These are phyloP conservation scores for Hesperia comma DNA, from an alignment of 2,888 invertebrate species.

Conservation along the genomic window DNA sequence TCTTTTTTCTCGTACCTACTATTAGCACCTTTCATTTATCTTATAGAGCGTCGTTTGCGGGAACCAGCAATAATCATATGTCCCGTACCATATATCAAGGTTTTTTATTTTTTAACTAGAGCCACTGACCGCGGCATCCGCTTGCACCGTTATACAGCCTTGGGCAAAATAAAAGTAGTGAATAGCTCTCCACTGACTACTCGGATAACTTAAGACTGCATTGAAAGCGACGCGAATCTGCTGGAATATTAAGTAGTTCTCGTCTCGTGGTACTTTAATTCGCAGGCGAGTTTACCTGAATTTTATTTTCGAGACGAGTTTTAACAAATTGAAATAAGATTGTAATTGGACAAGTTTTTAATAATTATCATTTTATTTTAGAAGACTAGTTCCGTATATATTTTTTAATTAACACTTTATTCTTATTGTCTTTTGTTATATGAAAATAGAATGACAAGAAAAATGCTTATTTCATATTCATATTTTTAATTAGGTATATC, in stretches of 20 bases:
- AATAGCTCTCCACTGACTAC: slow-evolving; percentile 19
- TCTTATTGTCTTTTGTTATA: too few relatives aligned
- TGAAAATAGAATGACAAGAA: too few relatives aligned
- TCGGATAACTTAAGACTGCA: slow-evolving; percentile 3
- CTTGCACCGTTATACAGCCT: slow-evolving; percentile 34
- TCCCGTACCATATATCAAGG: slow-evolving; percentile 33
- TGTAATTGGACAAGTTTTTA: too few relatives aligned
- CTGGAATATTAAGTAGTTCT: slow-evolving; percentile 3
- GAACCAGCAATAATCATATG: slow-evolving; percentile 35
- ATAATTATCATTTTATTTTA: too few relatives aligned
- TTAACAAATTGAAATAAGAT: too few relatives aligned
- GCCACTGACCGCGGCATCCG: slow-evolving; percentile 31
- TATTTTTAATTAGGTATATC: too few relatives aligned
- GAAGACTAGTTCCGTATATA: too few relatives aligned
- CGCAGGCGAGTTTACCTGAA: background rate
- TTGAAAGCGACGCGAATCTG: slow-evolving; percentile 20
- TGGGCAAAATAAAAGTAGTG: slow-evolving; percentile 20
- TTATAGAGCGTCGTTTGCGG: slow-evolving; percentile 26
- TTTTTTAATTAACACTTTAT: too few relatives aligned
- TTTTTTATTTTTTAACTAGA: slow-evolving; percentile 29
- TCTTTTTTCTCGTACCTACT: slow-evolving; percentile 22
- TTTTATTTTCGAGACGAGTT: background rate
- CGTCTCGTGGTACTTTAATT: background rate
- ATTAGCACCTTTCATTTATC: slow-evolving; percentile 37
- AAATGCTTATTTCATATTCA: too few relatives aligned